A percentile compares a stretch with the other conserved stretches of the same genome.
Evolutionary conservation across 2,113 vertebrate genomes (phyloP).

Genomic region (Siphamia tubifer): DNA sequence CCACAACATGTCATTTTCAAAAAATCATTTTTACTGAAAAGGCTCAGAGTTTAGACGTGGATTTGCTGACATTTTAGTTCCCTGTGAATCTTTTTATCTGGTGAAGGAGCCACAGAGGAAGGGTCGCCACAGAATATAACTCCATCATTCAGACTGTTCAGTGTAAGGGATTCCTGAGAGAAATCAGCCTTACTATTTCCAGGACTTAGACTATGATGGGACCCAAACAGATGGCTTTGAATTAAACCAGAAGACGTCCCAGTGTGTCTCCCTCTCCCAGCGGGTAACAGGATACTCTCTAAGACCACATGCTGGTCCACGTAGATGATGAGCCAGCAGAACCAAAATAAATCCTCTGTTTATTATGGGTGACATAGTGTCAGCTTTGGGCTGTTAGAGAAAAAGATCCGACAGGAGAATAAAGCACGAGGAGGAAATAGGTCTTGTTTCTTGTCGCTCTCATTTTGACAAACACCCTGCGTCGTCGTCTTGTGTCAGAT

Average conservation of each 20-base stretch:
- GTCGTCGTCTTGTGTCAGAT: neutral
- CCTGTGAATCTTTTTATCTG: no score
- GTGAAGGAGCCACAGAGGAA: no score
- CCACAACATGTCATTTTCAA: no score
- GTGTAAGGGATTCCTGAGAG: neutral
- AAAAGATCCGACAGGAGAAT: neutral
- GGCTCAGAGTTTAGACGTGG: no score
- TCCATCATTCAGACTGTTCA: neutral
- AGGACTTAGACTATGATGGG: neutral
- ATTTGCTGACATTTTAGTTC: no score
- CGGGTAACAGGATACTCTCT: conserved; percentile 18
- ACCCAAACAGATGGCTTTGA: conserved; percentile 17
- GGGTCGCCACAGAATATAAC: no score
- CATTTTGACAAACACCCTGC: neutral
- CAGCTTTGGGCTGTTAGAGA: neutral
- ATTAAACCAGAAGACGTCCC: conserved; percentile 10
- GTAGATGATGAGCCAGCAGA: conserved; percentile 38
- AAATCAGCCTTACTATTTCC: neutral
- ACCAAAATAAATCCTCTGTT: conserved; percentile 32
- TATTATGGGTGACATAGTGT: neutral
- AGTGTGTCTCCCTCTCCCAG: neutral
- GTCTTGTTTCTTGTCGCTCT: neutral
- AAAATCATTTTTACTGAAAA: no score
- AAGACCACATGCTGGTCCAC: conserved; percentile 29
- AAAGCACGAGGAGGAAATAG: neutral